phyloP scores from a whole-genome alignment of 2,888 invertebrate genomes.

The Endotricha flammealis region DNA sequence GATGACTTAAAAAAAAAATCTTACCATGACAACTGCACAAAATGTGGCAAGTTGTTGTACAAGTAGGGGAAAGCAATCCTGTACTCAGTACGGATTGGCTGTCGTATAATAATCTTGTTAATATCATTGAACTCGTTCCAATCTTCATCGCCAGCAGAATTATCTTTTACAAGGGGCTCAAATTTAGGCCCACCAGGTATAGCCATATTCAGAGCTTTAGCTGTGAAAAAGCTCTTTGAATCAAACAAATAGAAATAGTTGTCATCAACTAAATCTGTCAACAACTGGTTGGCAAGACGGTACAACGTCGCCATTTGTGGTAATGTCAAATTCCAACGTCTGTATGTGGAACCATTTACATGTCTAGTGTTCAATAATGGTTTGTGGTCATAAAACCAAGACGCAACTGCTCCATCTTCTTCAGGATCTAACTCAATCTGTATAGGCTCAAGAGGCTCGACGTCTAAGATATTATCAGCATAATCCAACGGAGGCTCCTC shows the following conservation, averaged over 20 bases:
- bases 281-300: slow-evolving; percentile 96
- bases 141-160: slow-evolving; percentile 98
- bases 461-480: slow-evolving; percentile 99
- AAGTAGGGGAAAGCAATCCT: slow-evolving; percentile 99
- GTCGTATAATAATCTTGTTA: slow-evolving; percentile 99
- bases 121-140: slow-evolving; percentile 99
- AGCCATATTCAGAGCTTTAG: slow-evolving; percentile 99
- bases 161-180: slow-evolving; percentile 98
- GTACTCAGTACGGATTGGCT: slow-evolving; percentile 99
- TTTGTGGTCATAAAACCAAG: slow-evolving; percentile 99
- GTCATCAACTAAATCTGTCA: slow-evolving; percentile 98
- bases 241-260: slow-evolving; percentile 99
- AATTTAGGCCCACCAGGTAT: slow-evolving; percentile 99
- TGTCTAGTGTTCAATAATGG: slow-evolving; percentile 94
- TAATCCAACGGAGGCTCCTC: slow-evolving; percentile 99
- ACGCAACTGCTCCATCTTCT: slow-evolving; percentile 92
- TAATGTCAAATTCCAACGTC: slow-evolving; percentile 96
- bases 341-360: slow-evolving; percentile 98
- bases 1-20: slow-evolving; percentile 38
- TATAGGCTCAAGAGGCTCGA: slow-evolving; percentile 98
- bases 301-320: slow-evolving; percentile 99
- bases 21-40: slow-evolving; percentile 98
- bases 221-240: slow-evolving; percentile 99
- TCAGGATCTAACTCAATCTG: slow-evolving; percentile 98
- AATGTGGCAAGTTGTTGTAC: slow-evolving; percentile 99